phyloP scores from a whole-genome alignment of 1,140 invertebrate genomes.

The Globodera rostochiensis region DNA sequence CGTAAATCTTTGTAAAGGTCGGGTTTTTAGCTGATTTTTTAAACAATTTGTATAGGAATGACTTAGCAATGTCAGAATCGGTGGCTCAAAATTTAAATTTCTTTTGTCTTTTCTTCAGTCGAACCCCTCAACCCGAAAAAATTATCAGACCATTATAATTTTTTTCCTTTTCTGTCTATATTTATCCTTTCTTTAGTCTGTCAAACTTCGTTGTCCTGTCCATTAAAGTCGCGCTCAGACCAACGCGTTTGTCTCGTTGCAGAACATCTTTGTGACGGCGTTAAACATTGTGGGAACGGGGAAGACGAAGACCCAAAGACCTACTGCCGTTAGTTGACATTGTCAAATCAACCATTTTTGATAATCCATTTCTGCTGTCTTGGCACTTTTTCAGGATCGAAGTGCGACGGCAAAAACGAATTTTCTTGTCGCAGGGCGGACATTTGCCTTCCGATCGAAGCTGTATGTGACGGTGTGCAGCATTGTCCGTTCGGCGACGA shows the following conservation, averaged over 20 bases:
- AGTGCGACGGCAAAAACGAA: conserved; percentile 29
- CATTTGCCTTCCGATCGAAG: conserved; percentile 41
- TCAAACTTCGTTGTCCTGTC: conserved; percentile 49
- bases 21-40: too few species aligned
- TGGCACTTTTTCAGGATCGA: background rate
- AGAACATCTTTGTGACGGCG: conserved; percentile 41
- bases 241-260: conserved; percentile 38
- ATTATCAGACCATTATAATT: conserved; percentile 13
- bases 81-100: too few species aligned
- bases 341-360: background rate
- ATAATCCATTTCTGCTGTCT: background rate
- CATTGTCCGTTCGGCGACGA: conserved; percentile 49
- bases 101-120: too few species aligned
- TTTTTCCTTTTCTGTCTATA: background rate
- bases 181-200: conserved; percentile 17
- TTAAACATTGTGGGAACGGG: conserved; percentile 36
- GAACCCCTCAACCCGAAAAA: too few species aligned
- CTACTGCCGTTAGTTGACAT: conserved; percentile 44
- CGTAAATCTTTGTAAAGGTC: too few species aligned
- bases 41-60: too few species aligned
- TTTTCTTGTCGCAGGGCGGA: conserved; percentile 33
- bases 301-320: conserved; percentile 37
- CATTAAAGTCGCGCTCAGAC: conserved; percentile 20
- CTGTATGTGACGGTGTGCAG: conserved; percentile 46
- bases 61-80: too few species aligned